Conservation (phyloP, 2,113 vertebrate genomes). For the Oreochromis tanganicae region DNA sequence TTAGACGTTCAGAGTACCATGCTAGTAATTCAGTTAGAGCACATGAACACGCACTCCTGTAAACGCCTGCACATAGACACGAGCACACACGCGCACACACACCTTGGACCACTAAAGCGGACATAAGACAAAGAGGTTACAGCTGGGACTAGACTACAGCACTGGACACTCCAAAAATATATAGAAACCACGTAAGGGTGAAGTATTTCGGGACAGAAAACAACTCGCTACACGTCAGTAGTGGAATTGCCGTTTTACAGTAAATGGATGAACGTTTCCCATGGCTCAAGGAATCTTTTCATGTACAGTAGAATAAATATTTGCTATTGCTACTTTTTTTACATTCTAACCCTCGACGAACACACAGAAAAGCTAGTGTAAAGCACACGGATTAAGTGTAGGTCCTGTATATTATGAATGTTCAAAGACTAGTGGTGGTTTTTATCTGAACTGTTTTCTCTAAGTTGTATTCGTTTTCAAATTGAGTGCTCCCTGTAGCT, state of each 20-base stretch:
- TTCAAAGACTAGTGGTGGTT: slow-evolving; percentile 96
- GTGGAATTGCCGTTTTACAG: slow-evolving; percentile 98
- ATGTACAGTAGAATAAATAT: slow-evolving; percentile 99
- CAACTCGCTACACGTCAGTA: slow-evolving; percentile 93
- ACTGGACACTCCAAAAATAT: slow-evolving; percentile 84
- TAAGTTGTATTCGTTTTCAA: slow-evolving; percentile 70
- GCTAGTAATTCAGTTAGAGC: slow-evolving; percentile 91
- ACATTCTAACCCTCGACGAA: slow-evolving; percentile 97
- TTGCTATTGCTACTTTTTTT: slow-evolving; percentile 97
- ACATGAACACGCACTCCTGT: slow-evolving; percentile 63
- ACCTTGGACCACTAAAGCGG: slow-evolving; percentile 91
- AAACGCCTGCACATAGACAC: slow-evolving; percentile 50
- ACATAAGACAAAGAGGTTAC: slow-evolving; percentile 87
- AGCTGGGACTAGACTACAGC: slow-evolving; percentile 86
- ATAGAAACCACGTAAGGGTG: slow-evolving; percentile 87
- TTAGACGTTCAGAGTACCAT: slow-evolving; percentile 82
- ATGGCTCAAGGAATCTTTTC: slow-evolving; percentile 97
- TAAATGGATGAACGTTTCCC: slow-evolving; percentile 94
- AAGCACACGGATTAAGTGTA: slow-evolving; percentile 98
- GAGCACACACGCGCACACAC: slow-evolving; percentile 67
- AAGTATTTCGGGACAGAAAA: slow-evolving; percentile 86
- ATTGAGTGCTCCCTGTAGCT: slow-evolving; percentile 73
- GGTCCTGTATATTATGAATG: slow-evolving; percentile 99
- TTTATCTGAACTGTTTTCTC: slow-evolving; percentile 55
- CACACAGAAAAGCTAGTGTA: slow-evolving; percentile 98